A percentile compares a stretch with the other conserved stretches of the same genome.
These are phyloP conservation scores for Cyprinodon tularosa DNA, from an alignment of 2,113 vertebrate genomes.

Conservation along the genomic window DNA sequence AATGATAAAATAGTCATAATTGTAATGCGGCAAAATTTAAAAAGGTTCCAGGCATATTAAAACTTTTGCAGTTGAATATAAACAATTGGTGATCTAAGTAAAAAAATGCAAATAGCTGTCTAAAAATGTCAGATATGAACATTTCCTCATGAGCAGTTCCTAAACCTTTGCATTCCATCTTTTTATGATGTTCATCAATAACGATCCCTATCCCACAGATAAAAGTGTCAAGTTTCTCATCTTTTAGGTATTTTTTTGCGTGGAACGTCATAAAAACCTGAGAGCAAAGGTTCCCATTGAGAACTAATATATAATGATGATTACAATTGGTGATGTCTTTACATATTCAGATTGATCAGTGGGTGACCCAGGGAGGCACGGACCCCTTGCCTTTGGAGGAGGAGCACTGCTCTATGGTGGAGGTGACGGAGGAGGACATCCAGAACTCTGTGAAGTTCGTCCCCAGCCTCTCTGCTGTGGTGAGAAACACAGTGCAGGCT, in stretches of 20 bases:
- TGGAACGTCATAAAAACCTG: neutral
- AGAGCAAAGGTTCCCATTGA: neutral
- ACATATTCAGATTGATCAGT: conserved; percentile 84
- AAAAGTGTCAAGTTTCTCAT: neutral
- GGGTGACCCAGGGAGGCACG: conserved; percentile 86
- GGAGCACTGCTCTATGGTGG: conserved; percentile 92
- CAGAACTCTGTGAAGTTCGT: conserved; percentile 95
- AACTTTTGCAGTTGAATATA: too few species aligned
- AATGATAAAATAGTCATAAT: too few species aligned
- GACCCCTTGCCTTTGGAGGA: conserved; percentile 92
- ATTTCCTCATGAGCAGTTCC: neutral
- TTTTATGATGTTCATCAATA: neutral
- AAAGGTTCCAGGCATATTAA: too few species aligned
- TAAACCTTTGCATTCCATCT: neutral
- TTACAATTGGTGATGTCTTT: neutral
- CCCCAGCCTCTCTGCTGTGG: conserved; percentile 95
- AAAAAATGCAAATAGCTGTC: too few species aligned
- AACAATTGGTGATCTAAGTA: too few species aligned
- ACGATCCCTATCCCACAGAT: neutral
- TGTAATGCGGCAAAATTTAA: too few species aligned
- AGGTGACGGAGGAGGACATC: conserved; percentile 98
- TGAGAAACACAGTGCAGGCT: conserved; percentile 59
- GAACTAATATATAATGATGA: neutral
- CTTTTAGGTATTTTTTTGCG: neutral
- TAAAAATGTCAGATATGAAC: neutral